Conservation (phyloP, 2,888 invertebrate species). For the Cylindroiulus punctatus region DNA sequence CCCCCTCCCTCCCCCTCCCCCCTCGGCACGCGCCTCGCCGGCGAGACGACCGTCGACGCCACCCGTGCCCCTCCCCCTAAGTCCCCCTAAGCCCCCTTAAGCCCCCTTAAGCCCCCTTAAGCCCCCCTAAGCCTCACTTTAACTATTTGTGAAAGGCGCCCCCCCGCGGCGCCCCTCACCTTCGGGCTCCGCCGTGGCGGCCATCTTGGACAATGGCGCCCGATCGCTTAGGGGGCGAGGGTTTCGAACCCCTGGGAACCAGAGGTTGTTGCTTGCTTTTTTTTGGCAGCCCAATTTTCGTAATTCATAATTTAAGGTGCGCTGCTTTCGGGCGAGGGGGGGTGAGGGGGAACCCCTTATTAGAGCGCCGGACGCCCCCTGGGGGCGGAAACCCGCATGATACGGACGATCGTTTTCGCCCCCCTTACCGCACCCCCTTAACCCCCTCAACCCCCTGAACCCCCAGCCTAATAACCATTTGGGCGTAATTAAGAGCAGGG, state of each 20-base stretch:
- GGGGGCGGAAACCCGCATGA: not conserved
- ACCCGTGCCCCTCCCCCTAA: not conserved
- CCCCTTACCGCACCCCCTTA: too few relatives aligned
- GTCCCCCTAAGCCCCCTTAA: not conserved
- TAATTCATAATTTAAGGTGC: not conserved
- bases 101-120: not conserved
- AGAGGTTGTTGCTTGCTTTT: not conserved
- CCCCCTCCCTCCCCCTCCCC: not conserved
- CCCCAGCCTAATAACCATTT: not conserved
- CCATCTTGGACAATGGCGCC: not conserved
- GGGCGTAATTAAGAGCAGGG: not conserved
- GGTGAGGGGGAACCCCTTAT: not conserved
- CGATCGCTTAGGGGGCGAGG: not conserved
- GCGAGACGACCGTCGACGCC: not conserved
- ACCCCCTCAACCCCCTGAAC: too few relatives aligned
- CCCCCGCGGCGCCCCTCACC: constrained; percentile 1
- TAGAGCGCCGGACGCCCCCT: not conserved
- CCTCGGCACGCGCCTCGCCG: not conserved
- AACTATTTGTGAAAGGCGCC: not conserved
- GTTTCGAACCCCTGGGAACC: not conserved
- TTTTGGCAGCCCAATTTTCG: not conserved
- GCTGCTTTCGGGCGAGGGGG: not conserved
- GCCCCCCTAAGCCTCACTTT: not conserved
- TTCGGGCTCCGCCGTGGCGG: not conserved
- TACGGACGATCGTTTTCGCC: not conserved